Evolutionary conservation across 2,113 vertebrate genomes (phyloP), one percentile per base, ranked within the genome.

Genomic region (Setophaga coronata): DNA sequence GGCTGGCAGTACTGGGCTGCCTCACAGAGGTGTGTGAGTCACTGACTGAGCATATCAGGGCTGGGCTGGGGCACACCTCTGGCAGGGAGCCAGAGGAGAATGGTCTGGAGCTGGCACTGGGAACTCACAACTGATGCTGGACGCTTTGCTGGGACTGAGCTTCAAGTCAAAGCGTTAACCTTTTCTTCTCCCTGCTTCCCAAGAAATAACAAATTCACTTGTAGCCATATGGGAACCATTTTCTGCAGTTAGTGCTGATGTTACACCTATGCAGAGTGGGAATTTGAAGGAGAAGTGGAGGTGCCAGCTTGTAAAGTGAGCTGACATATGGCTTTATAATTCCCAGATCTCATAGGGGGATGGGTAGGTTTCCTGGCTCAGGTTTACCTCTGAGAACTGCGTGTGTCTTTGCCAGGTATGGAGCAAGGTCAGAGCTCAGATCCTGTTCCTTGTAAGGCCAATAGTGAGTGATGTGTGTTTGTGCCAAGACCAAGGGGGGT

Each of bases 41-140:
- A 51, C 18, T 4, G 6, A 5, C 60, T 62, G 56, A 57, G 71
- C 1, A 0, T 17, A 38, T 43, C 1, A 2, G 28, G 28, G 47
- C 62, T 69, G 65, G 72, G 47, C 31, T 66, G 29, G 31, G 85
- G 14, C 60, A 29, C 19, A 5, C 7, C 40, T 76, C 33, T 80
- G 56, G 56, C 50, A 36, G 50, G 34, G 34, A 72, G 26, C 34
- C 4, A 1, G 34, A 33, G 31, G 34, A 65, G 33, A 64, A 56
- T 0, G 0, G 10, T 51, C 54, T 71, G 51, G 56, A 73, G 47
- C 38, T 87, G 61, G 17, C 42, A 45, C 19, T 74, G 38, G 40
- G 25, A 81, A 54, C 43, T 82, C 76, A 21, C 19, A 74, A 18
- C 7, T 77, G 24, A 31, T 81, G 58, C 11, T 72, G 34, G 26